These are phyloP conservation scores for Tanypteryx hageni DNA, from an alignment of 2,888 invertebrate species.

Conservation along the genomic window DNA sequence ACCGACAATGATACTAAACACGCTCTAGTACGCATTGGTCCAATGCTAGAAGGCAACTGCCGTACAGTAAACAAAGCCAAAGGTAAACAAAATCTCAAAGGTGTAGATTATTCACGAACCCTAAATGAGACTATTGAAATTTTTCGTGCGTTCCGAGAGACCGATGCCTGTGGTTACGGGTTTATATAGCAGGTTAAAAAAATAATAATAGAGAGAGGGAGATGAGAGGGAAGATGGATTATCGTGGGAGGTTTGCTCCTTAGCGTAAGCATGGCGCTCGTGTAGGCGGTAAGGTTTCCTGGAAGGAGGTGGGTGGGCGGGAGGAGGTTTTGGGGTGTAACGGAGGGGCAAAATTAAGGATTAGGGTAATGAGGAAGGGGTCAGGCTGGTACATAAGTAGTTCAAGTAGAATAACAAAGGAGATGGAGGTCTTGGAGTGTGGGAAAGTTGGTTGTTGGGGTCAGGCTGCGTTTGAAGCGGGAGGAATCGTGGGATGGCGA, in stretches of 20 bases:
- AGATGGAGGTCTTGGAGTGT: not conserved
- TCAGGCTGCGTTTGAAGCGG: constrained; percentile 26
- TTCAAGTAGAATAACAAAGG: constrained; percentile 49
- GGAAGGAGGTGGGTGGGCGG: not conserved
- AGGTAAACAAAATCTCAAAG: no score
- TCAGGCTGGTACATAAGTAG: constrained; percentile 27
- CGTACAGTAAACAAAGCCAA: no score
- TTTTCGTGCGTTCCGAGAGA: no score
- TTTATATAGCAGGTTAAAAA: no score
- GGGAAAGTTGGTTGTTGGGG: constrained; percentile 57
- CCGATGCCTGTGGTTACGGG: no score
- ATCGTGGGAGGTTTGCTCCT: not conserved
- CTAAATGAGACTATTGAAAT: no score
- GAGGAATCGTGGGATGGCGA: not conserved
- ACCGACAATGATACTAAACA: no score
- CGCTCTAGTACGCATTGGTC: no score
- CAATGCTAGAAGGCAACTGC: no score
- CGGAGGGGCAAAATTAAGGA: constrained; percentile 43
- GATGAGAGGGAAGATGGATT: not conserved
- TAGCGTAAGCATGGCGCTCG: not conserved
- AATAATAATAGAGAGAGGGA: no score
- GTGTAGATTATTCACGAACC: no score
- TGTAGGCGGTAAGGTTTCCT: not conserved
- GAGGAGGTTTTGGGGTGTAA: not conserved
- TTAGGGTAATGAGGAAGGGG: constrained; percentile 53